Evolutionary conservation across 2,888 invertebrate species (phyloP), one percentile per base, ranked within the genome.

Genomic region (Heliothis peltigera): DNA sequence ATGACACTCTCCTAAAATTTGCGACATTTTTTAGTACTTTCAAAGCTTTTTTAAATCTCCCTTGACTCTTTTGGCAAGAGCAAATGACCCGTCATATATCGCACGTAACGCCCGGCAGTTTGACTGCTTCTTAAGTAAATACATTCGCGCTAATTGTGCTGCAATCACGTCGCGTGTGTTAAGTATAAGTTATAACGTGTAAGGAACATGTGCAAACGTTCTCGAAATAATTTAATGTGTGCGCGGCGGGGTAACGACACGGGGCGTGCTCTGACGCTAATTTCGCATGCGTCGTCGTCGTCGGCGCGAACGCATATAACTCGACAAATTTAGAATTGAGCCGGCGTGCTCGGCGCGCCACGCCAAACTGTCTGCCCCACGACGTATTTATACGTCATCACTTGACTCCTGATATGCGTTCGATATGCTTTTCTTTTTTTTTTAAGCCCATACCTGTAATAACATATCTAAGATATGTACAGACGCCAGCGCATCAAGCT

Each of bases 301-400:
- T 64, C 72, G 72, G 64, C 76, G 77, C 71, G 75, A 74, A 81
- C 83, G 77, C 81, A 82, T 80, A 80, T 80, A 84, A 80, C 81
- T 80, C 81, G 76, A 83, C 88, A 81, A 84, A 90, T 87, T 86
- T 90, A 87, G 87, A 87, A 79, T 47, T 53, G 85, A 83, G 86
- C 82, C 77, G 87, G 81, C 80, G 81, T 73, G 80, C 71, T 66
- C 44, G 47, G 75, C 79, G 77, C 81, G 80, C 78, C 83, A 63
- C 90, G 90, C 89, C 91, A 90, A 64, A 87, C 89, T 79, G 89
- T 91, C 91, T 91, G 81, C 82, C 74, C 73, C 72, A 75, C 70
- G 81, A 59, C 63, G 70, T 53, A 57, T 62, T 71, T 73, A 61
- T 52, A 47, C 69, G 71, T 66, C 64, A 63, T 47, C 68, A 51